A percentile compares a stretch with the other conserved stretches of the same genome.
Evolutionary conservation across 2,113 vertebrate species (phyloP).

Genomic region (Hucho hucho): DNA sequence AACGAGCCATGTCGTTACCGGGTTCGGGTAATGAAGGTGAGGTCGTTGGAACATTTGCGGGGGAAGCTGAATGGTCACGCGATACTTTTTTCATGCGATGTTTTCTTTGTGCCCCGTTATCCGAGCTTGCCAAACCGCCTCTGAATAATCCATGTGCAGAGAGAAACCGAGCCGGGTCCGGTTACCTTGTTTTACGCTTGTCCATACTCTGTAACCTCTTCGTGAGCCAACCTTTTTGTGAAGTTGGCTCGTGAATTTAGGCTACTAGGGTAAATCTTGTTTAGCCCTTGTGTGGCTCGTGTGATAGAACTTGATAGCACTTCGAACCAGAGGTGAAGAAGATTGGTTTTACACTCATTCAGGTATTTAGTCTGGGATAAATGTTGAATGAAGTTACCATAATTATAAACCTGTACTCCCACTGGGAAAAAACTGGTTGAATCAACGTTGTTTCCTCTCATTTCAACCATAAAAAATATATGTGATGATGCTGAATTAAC

Average conservation of each 20-base stretch:
- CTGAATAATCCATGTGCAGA: slow-evolving; percentile 60
- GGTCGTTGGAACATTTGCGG: slow-evolving; percentile 73
- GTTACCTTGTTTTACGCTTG: slow-evolving; percentile 52
- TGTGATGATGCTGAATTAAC: no score
- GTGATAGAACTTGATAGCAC: background rate
- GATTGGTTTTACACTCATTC: no score
- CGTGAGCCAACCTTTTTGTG: slow-evolving; percentile 49
- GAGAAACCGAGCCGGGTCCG: slow-evolving; percentile 55
- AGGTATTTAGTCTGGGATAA: no score
- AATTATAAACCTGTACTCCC: background rate
- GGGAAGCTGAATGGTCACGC: slow-evolving; percentile 61
- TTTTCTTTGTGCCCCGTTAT: slow-evolving; percentile 60
- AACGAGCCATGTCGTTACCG: slow-evolving; percentile 40
- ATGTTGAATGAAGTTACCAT: background rate
- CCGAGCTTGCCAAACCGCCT: slow-evolving; percentile 55
- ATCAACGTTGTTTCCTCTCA: no score
- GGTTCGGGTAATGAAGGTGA: slow-evolving; percentile 59
- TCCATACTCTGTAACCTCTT: slow-evolving; percentile 13
- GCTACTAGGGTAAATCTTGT: slow-evolving; percentile 24
- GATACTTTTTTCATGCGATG: slow-evolving; percentile 68
- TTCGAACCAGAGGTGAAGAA: background rate
- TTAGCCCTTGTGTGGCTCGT: background rate
- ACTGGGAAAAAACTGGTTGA: no score
- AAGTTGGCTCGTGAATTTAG: slow-evolving; percentile 33
- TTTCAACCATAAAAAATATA: no score